Evolutionary conservation across 2,888 invertebrate species (phyloP), one percentile per base, ranked within the genome.

Genomic region (Brachypterus glaber): DNA sequence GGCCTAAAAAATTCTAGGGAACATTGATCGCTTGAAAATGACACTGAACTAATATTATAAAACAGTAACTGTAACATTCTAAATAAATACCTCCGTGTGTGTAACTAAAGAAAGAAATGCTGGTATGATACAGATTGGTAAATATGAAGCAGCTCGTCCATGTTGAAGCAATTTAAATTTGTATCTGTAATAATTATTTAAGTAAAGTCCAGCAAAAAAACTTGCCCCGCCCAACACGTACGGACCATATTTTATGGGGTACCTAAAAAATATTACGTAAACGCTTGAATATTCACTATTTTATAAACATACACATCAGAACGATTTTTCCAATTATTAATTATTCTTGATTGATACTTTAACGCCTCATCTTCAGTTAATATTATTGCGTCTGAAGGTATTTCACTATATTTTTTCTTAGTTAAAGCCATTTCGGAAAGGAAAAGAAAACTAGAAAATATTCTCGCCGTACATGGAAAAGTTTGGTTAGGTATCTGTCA

Each of bases 401-500:
- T 51, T 3, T 71, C 64, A 1, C 50, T 50, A 1, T 44, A 25
- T 32, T 53, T 66, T n/a, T 63, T 61, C 49, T 64, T 69, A 46
- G 67, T 62, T 41, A 80, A 59, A 34, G 78, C 77, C 80, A 79
- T 79, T n/a, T n/a, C n/a, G n/a, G n/a, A n/a, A n/a, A n/a, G n/a
- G n/a, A n/a, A n/a, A n/a, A n/a, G n/a, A n/a, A n/a, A n/a, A n/a
- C n/a, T n/a, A n/a, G n/a, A n/a, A n/a, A n/a, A n/a, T n/a, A n/a
- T n/a, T n/a, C n/a, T n/a, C n/a, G n/a, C n/a, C n/a, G n/a, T n/a
- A n/a, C n/a, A n/a, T n/a, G n/a, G n/a, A n/a, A n/a, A n/a, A n/a
- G n/a, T n/a, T n/a, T n/a, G n/a, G n/a, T n/a, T n/a, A n/a, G n/a
- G n/a, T n/a, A n/a, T n/a, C n/a, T n/a, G n/a, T n/a, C n/a, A n/a